Base-by-base conservation (phyloP, 2,797 vertebrate genomes). In the Choloepus didactylus region DNA sequence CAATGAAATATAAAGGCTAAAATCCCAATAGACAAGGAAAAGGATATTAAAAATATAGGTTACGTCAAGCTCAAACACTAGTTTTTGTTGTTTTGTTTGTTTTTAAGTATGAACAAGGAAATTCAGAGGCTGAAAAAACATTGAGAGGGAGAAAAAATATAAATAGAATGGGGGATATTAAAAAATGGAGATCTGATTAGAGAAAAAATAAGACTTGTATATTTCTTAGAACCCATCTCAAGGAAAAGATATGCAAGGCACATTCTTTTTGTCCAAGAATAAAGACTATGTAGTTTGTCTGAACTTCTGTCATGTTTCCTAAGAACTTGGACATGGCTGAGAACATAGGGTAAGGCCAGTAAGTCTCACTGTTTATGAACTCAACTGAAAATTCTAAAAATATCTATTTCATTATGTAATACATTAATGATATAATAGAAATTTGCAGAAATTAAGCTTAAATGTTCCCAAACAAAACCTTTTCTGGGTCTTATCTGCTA, bases 401-500 rank as follows among this genome's bases (percentile, higher is more conserved):
- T 64, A 72, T 46, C 72, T 23, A 56, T 54, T 85, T 85, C 19
- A 85, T 80, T 79, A 75, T 9, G 18, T 64, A 94, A 85, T 35
- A 72, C 3, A 72, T 21, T 72, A 72, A 72, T 62, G 54, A 86
- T 35, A 69, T 29, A 49, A 16, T 51, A 60, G 27, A 54, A 23
- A 64, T 66, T 67, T 51, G 67, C 51, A 84, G 64, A 94, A 35
- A 62, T 93, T 83, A 76, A 67, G 60, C n/a, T 62, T 84, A 89
- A 93, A 88, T 84, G 27, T 41, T 89, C 54, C 62, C 60, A 88
- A 81, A 44, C 21, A 60, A 87, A 66, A 89, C 18, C 67, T 51
- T 82, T 93, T 69, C 60, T 76, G 80, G 59, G 59, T 80, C 60
- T 93, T 49, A 91, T 80, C 31, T 79, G 41, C 29, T 93, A 66